A percentile compares a stretch with the other conserved stretches of the same genome.
These are phyloP conservation scores for Malacoraja senta DNA, from an alignment of 2,797 vertebrate species.

Conservation along the genomic window DNA sequence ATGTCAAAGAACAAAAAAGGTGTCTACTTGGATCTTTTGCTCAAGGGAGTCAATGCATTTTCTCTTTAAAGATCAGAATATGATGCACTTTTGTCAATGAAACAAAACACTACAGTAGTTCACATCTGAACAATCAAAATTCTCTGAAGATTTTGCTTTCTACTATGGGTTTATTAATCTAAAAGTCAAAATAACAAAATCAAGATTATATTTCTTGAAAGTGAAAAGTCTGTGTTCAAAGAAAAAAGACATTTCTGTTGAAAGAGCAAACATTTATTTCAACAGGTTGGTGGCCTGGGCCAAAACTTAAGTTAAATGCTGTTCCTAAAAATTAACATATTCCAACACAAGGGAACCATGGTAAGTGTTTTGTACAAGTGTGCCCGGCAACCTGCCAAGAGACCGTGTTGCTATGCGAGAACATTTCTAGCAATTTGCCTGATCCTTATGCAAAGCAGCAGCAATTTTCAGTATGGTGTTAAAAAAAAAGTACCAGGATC, in stretches of 20 bases:
- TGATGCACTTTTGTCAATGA: not conserved
- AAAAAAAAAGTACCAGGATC: not conserved
- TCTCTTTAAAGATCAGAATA: constrained; percentile 31
- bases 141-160: not conserved
- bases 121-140: not conserved
- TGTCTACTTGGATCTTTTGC: constrained; percentile 15
- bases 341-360: constrained; percentile 15
- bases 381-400: constrained; percentile 22
- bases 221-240: not conserved
- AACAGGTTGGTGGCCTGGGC: not conserved
- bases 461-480: constrained; percentile 15
- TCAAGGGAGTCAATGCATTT: constrained; percentile 13
- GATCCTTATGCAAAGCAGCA: constrained; percentile 32
- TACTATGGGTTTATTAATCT: not conserved
- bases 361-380: constrained; percentile 35
- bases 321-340: constrained; percentile 26
- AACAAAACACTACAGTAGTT: not conserved
- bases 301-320: constrained; percentile 20
- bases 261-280: constrained; percentile 9
- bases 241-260: not conserved
- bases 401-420: constrained; percentile 32
- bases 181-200: constrained; percentile 5
- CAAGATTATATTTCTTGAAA: not conserved
- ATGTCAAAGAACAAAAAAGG: constrained; percentile 26
- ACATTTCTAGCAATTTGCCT: constrained; percentile 27